Base-by-base conservation (phyloP, 2,888 invertebrate species). In the Xanthorhoe spadicearia region DNA sequence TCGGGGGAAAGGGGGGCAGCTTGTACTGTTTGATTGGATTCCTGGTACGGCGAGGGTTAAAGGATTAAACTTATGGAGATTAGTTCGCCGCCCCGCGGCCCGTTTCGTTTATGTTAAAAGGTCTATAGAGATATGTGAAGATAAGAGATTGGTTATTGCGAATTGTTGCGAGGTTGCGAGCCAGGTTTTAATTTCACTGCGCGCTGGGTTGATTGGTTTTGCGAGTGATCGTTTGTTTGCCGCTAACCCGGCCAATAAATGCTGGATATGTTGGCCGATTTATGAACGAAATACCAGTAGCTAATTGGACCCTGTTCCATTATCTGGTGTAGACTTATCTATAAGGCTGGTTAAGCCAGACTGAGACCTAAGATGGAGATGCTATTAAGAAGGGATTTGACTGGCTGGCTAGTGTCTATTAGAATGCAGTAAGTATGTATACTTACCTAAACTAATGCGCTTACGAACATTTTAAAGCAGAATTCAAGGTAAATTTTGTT, bases 41-140 rank as follows among this genome's bases (percentile, higher is more conserved):
- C 90, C 92, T 90, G 92, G 90, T 87, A 90, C 87, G 87, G 88
- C 81, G 88, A 90, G 92, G 92, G 93, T 91, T 89, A 92, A 91
- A 87, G 93, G 93, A 93, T 92, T 93, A 93, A 93, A 92, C 89
- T 93, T 93, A 93, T 92, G 92, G 92, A 93, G 93, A 93, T 93
- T 92, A 92, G 91, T 91, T 91, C 89, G 85, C 89, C 90, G 92
- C 92, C 89, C 92, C 92, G 92, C 89, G 88, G 87, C 85, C 86
- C 84, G 87, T 88, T 90, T 88, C 88, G 90, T 89, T 90, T 89
- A 90, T 92, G 91, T 91, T 91, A 92, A 92, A 90, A 90, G 89
- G 88, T 83, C 87, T 87, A 88, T 91, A 89, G 89, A 92, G 92
- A 92, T 92, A 88, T 89, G 88, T 85, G 81, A 83, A 79, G 92